Conservation (phyloP, 2,797 vertebrate species). For the Natrix natrix region DNA sequence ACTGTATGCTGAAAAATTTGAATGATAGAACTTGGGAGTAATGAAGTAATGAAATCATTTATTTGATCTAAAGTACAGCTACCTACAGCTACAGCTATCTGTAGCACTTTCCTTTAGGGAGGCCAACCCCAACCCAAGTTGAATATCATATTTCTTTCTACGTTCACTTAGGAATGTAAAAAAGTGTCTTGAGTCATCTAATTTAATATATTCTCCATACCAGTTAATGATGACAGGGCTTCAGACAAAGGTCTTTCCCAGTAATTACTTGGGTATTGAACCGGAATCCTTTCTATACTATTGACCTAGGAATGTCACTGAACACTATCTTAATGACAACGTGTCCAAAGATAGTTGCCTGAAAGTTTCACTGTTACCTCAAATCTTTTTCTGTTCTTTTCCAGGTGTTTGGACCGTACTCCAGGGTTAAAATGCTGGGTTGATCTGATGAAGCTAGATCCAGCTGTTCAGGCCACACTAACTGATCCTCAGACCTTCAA, state of each 20-base stretch:
- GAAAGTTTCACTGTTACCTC: neutral
- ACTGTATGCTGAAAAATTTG: neutral
- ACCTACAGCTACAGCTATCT: neutral
- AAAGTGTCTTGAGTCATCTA: neutral
- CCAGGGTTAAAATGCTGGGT: constrained; percentile 80
- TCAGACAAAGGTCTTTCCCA: no score
- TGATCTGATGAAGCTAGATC: constrained; percentile 80
- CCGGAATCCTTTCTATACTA: neutral
- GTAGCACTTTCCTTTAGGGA: neutral
- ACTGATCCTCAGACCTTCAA: constrained; percentile 67
- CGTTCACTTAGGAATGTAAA: neutral
- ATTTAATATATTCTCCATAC: neutral
- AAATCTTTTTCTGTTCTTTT: constrained; percentile 35
- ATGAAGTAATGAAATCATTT: neutral
- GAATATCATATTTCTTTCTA: neutral
- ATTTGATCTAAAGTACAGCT: neutral
- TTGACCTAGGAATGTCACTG: neutral
- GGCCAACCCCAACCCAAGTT: neutral
- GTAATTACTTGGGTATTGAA: neutral
- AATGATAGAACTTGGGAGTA: neutral
- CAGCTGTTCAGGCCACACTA: constrained; percentile 76
- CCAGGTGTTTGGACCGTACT: constrained; percentile 73
- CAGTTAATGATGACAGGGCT: neutral
- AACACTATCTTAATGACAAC: neutral
- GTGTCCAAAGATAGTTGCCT: neutral